These are phyloP conservation scores for Corythoichthys haematopterus DNA, from an alignment of 2,113 vertebrate genomes.

Conservation along the genomic window DNA sequence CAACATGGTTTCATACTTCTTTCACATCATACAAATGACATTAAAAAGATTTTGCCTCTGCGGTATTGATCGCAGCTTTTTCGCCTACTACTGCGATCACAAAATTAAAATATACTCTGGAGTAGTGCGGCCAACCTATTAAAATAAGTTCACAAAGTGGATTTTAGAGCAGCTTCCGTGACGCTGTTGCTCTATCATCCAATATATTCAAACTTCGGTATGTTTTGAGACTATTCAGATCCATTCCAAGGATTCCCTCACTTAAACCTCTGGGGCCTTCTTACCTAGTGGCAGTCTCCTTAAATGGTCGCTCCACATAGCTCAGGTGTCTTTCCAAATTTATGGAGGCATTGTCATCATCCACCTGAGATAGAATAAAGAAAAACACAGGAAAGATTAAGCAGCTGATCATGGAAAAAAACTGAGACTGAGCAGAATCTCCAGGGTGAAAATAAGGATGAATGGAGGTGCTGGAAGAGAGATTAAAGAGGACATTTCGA, in stretches of 20 bases:
- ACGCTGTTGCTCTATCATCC: not conserved
- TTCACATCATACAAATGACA: too few species aligned
- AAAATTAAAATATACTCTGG: too few species aligned
- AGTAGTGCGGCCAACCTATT: too few species aligned
- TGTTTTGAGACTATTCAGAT: not conserved
- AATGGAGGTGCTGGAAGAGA: not conserved
- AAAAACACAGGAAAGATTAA: constrained; percentile 8
- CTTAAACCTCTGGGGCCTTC: not conserved
- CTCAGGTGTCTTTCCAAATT: constrained; percentile 81
- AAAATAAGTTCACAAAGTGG: not conserved
- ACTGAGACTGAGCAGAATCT: not conserved
- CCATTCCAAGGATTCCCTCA: not conserved
- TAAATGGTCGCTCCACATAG: constrained; percentile 87
- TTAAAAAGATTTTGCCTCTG: too few species aligned
- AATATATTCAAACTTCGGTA: not conserved
- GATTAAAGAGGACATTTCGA: not conserved
- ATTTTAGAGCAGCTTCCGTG: not conserved
- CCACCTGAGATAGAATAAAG: constrained; percentile 65
- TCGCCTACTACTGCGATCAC: too few species aligned
- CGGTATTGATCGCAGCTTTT: too few species aligned
- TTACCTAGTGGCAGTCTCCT: constrained; percentile 87
- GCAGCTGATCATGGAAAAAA: not conserved
- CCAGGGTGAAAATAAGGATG: not conserved
- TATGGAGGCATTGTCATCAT: constrained; percentile 81
- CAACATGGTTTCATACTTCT: too few species aligned